A percentile compares a stretch with the other conserved stretches of the same genome.
phyloP scores from a whole-genome alignment of 92 coral and sea anemone species.

The Galaxea fascicularis region DNA sequence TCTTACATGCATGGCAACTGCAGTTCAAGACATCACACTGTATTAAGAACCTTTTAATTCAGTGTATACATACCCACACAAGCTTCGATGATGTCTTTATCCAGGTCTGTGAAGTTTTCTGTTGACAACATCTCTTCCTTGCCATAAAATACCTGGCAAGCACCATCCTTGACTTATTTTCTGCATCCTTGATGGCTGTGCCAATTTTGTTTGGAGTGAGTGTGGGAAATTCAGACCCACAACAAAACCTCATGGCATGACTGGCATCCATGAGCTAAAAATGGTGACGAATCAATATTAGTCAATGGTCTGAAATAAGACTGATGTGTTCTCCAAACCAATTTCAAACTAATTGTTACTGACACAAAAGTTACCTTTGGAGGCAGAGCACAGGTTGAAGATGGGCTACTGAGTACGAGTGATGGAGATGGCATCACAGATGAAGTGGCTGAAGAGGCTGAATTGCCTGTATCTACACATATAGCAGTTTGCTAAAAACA shows the following conservation, averaged over 20 bases:
- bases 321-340: too few relatives aligned
- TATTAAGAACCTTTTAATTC: not conserved
- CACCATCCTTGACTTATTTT: constrained; percentile 55
- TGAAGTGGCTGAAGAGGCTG: not conserved
- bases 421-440: not conserved
- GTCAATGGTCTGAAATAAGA: too few relatives aligned
- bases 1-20: not conserved
- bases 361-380: not conserved
- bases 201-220: constrained; percentile 56
- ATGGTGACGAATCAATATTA: too few relatives aligned
- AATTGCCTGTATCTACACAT: not conserved
- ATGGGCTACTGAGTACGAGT: not conserved
- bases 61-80: constrained; percentile 34
- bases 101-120: constrained; percentile 38
- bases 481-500: not conserved
- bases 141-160: constrained; percentile 42
- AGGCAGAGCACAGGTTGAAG: not conserved
- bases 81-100: constrained; percentile 36
- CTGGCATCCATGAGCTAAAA: too few relatives aligned
- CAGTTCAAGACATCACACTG: not conserved
- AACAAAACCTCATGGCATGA: too few relatives aligned
- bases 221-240: too few relatives aligned
- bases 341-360: not conserved
- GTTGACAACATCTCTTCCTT: constrained; percentile 35
- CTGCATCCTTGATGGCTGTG: constrained; percentile 57